These are phyloP conservation scores for Anthopleura sola DNA, from an alignment of 64 coral and sea anemone species.

Conservation along the genomic window DNA sequence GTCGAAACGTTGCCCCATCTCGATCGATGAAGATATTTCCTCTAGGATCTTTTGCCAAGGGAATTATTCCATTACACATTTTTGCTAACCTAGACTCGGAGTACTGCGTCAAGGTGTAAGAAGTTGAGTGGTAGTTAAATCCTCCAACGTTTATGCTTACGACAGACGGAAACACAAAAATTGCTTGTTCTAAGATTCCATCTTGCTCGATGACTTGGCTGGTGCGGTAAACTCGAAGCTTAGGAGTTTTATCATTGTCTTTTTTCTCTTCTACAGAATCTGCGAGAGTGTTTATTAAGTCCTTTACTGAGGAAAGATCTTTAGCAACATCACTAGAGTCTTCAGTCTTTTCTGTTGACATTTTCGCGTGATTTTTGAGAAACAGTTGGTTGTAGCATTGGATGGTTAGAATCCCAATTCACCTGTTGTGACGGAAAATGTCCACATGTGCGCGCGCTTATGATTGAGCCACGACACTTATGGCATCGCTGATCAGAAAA, in stretches of 20 bases:
- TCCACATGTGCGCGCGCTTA: neutral
- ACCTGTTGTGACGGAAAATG: neutral
- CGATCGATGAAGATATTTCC: constrained; percentile 79
- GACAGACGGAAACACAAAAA: constrained; percentile 32
- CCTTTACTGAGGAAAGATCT: neutral
- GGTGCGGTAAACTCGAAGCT: neutral
- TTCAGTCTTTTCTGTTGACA: neutral
- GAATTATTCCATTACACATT: constrained; percentile 54
- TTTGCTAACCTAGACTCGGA: constrained; percentile 55
- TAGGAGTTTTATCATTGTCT: neutral
- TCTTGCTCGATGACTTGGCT: constrained; percentile 12
- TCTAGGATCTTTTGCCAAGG: constrained; percentile 30
- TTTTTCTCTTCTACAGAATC: constrained; percentile 1
- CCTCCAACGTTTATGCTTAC: constrained; percentile 75
- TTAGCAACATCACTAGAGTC: neutral
- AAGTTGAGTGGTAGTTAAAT: constrained; percentile 59
- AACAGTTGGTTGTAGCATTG: neutral
- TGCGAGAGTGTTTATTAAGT: neutral
- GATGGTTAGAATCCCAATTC: neutral
- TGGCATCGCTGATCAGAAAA: neutral
- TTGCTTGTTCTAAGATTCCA: constrained; percentile 2
- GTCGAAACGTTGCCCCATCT: constrained; percentile 59
- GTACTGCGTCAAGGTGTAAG: constrained; percentile 61
- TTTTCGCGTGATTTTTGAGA: neutral
- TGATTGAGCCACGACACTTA: neutral